A percentile compares a stretch with the other conserved stretches of the same genome.
Conservation (phyloP, 2,888 invertebrate genomes). For the Melanostoma mellinum region DNA sequence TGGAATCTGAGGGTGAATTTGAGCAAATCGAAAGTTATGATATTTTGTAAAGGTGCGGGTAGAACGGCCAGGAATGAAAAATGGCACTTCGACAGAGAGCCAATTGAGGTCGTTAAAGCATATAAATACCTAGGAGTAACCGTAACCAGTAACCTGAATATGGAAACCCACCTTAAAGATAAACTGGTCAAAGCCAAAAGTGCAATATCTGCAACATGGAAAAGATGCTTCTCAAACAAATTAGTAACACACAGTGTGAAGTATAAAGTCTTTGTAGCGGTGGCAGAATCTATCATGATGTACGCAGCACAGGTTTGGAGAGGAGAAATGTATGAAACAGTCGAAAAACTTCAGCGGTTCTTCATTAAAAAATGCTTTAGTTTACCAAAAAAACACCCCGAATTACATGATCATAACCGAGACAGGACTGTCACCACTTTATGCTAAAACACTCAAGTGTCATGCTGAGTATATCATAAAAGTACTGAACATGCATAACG, state of each 20-base stretch:
- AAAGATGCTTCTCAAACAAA: background rate
- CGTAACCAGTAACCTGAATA: background rate
- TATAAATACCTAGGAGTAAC: background rate
- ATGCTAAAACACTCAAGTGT: background rate
- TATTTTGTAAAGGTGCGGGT: too few species aligned
- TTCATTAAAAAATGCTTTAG: background rate
- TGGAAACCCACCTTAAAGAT: background rate
- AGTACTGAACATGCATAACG: background rate
- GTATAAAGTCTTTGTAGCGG: background rate
- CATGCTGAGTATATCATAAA: background rate
- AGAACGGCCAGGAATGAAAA: too few species aligned
- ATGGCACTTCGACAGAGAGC: too few species aligned
- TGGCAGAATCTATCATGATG: background rate
- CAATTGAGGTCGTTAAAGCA: too few species aligned
- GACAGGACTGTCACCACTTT: background rate
- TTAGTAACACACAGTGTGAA: constrained; percentile 1
- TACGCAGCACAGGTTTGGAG: constrained; percentile 2
- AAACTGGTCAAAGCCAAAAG: background rate
- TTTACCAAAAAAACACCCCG: background rate
- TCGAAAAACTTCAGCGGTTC: constrained; percentile 5
- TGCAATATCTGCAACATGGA: background rate
- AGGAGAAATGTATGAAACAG: background rate
- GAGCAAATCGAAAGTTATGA: too few species aligned
- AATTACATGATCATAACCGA: constrained; percentile 1
- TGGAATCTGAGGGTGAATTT: too few species aligned